Base-by-base conservation (phyloP, 2,888 invertebrate genomes). In the Conchocele bisecta region DNA sequence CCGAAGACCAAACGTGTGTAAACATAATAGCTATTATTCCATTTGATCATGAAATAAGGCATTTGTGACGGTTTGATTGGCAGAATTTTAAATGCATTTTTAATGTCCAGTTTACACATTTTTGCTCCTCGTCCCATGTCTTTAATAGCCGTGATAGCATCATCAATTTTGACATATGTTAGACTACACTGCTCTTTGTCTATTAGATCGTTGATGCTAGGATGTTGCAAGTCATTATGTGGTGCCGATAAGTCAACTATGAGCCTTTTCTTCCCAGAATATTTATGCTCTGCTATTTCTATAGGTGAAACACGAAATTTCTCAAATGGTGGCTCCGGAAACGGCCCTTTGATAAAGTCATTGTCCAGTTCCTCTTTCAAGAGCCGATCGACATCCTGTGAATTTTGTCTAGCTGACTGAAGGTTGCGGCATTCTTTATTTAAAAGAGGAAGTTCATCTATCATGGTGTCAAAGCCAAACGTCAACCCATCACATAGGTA, bases 181-280 rank as follows among this genome's bases (percentile, higher is more conserved):
- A 75, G 41, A 15, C 59, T 58, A 48, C 57, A 69, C 11, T 48
- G n/a, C 15, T 74, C 61, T 66, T 79, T 75, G 42, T 70, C 66
- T 17, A 79, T 79, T 15, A 79, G 28, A 13, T 65, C 54, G 39
- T 74, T 79, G 3, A 80, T 50, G 24, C 75, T 80, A 13, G 20
- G 24, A 24, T 73, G 46, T 9, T 37, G n/a, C n/a, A 11, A 3
- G 44, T 68, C 46, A 13, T 78, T 42, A 54, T 76, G 81, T n/a
- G 79, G 75, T 0, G 76, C 53, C 9, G 74, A 79, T 3, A 77
- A 15, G 56, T 81, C 81, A 3, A 79, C 48, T 4, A 76, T 79
- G 0, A 81, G 39, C 6, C 77, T 41, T 42, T 75, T 31, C 35
- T 75, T 75, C 15, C 59, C 60, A 5, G 69, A 72, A 46, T 78